Conservation (phyloP, 2,888 invertebrate genomes). For the Megamerina dolium region DNA sequence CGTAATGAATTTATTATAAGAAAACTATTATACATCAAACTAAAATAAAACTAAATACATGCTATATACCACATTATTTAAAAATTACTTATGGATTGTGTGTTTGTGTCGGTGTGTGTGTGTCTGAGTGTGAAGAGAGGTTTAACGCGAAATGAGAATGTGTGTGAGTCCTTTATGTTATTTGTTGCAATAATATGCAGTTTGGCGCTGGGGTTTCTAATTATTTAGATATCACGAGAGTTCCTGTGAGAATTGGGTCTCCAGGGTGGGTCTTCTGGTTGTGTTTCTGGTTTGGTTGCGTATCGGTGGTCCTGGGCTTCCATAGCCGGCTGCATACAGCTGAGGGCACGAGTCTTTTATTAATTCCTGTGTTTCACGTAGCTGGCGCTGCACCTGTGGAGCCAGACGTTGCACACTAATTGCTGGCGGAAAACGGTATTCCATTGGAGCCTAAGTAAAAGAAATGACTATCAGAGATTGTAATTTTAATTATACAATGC, state of each 20-base stretch:
- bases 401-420: constrained; percentile 50
- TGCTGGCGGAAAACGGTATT: constrained; percentile 49
- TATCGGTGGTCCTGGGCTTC: constrained; percentile 49
- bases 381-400: constrained; percentile 49
- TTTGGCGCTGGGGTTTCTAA: constrained; percentile 31
- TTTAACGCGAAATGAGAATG: constrained; percentile 37
- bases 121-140: constrained; percentile 33
- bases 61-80: constrained; percentile 26
- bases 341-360: constrained; percentile 51
- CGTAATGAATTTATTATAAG: constrained; percentile 36
- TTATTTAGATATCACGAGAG: constrained; percentile 52
- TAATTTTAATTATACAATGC: neutral
- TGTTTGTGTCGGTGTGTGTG: constrained; percentile 6
- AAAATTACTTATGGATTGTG: constrained; percentile 17
- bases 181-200: constrained; percentile 11
- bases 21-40: constrained; percentile 46
- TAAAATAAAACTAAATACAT: constrained; percentile 43
- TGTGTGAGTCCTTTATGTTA: constrained; percentile 31
- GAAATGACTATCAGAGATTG: neutral
- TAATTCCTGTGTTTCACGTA: constrained; percentile 51
- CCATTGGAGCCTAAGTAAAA: constrained; percentile 35
- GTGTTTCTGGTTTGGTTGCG: constrained; percentile 39
- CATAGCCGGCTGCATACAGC: constrained; percentile 48
- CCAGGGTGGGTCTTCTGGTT: constrained; percentile 50
- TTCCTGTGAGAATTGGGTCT: constrained; percentile 51